These are phyloP conservation scores for Gortyna flavago DNA, from an alignment of 2,888 invertebrate genomes.

Conservation along the genomic window DNA sequence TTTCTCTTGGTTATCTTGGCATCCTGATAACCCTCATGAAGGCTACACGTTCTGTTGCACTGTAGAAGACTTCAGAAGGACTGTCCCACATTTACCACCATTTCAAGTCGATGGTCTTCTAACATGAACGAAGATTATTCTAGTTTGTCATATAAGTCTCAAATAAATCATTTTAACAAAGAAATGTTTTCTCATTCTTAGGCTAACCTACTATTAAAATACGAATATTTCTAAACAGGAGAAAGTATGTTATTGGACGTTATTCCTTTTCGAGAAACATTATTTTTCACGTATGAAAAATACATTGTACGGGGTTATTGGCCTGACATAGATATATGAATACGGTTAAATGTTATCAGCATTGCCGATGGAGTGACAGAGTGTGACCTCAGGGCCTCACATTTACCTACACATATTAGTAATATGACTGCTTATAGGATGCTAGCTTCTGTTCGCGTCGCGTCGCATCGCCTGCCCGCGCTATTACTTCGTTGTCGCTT, in stretches of 20 bases:
- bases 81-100: constrained; percentile 87
- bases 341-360: constrained; percentile 42
- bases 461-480: no score
- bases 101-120: constrained; percentile 85
- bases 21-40: constrained; percentile 81
- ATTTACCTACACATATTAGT: background rate
- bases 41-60: constrained; percentile 91
- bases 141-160: constrained; percentile 14
- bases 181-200: background rate
- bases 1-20: constrained; percentile 91
- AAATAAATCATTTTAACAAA: constrained; percentile 36
- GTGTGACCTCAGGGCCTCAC: constrained; percentile 43
- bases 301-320: constrained; percentile 39
- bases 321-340: constrained; percentile 27
- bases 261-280: background rate
- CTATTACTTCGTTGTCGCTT: background rate
- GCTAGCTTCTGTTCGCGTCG: background rate
- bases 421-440: background rate
- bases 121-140: constrained; percentile 61
- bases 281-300: background rate
- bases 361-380: constrained; percentile 19
- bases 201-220: background rate
- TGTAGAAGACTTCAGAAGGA: constrained; percentile 87
- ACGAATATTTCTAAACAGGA: background rate
- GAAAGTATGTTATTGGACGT: background rate